phyloP scores from a whole-genome alignment of 2,888 invertebrate species.

The Galerucella nymphaeae region DNA sequence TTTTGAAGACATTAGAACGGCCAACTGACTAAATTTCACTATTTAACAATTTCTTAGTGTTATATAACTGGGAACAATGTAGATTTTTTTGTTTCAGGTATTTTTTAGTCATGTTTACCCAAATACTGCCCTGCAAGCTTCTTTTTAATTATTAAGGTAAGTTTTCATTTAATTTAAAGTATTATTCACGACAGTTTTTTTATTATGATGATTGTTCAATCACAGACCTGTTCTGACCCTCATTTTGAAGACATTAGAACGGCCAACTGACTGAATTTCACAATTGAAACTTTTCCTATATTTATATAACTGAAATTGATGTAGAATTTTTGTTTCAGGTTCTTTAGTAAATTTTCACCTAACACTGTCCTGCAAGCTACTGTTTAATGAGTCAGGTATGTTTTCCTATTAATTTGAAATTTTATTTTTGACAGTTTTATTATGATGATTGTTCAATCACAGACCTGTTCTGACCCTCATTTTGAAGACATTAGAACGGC shows the following conservation, averaged over 20 bases:
- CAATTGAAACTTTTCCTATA: not conserved
- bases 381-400: not conserved
- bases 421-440: not conserved
- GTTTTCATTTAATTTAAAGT: too few species aligned
- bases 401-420: not conserved
- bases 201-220: slow-evolving; percentile 52
- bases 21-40: slow-evolving; percentile 50
- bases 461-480: slow-evolving; percentile 54
- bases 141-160: too few species aligned
- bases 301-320: not conserved
- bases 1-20: slow-evolving; percentile 53
- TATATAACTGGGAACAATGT: not conserved
- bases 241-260: slow-evolving; percentile 51
- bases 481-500: slow-evolving; percentile 54
- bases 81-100: slow-evolving; percentile 1
- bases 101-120: not conserved
- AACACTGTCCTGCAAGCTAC: not conserved
- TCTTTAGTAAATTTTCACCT: not conserved
- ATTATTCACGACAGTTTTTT: not conserved
- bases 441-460: slow-evolving; percentile 57
- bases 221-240: slow-evolving; percentile 56
- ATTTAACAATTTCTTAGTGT: not conserved
- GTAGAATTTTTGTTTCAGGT: not conserved
- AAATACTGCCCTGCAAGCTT: too few species aligned
- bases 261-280: slow-evolving; percentile 50